Conservation (phyloP, 2,113 vertebrate genomes). For the Eptatretus burgeri region DNA sequence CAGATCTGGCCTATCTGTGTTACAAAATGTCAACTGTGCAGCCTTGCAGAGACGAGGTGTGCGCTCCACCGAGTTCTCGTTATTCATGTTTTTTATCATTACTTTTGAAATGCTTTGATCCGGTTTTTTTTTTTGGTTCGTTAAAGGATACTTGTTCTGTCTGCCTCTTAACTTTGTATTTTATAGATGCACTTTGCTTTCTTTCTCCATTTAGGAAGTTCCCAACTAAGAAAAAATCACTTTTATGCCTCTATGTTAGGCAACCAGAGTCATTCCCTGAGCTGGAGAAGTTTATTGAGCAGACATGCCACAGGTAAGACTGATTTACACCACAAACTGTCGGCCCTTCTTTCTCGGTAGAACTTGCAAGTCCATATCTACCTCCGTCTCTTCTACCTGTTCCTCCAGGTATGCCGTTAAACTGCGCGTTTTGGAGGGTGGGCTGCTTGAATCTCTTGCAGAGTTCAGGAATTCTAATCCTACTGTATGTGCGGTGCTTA, state of each 20-base stretch:
- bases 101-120: too few species aligned
- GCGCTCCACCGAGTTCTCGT: too few species aligned
- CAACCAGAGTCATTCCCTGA: conserved; percentile 34
- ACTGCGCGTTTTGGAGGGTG: conserved; percentile 39
- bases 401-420: conserved; percentile 30
- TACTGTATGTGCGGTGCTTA: conserved; percentile 39
- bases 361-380: not conserved
- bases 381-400: not conserved
- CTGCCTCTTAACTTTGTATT: not conserved
- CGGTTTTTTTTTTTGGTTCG: too few species aligned
- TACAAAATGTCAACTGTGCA: too few species aligned
- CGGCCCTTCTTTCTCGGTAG: not conserved
- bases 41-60: too few species aligned
- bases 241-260: not conserved
- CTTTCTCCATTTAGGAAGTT: conserved; percentile 18
- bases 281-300: conserved; percentile 74
- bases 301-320: conserved; percentile 41
- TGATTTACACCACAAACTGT: too few species aligned
- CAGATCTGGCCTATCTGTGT: too few species aligned
- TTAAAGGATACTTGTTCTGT: not conserved
- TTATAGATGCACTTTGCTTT: not conserved
- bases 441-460: conserved; percentile 36
- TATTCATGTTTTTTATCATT: too few species aligned
- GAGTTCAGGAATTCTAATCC: conserved; percentile 29
- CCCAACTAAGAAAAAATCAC: conserved; percentile 15